Evolutionary conservation across 1,140 invertebrate species (phyloP), one percentile per base, ranked within the genome.

Genomic region (Cotesia glomerata): DNA sequence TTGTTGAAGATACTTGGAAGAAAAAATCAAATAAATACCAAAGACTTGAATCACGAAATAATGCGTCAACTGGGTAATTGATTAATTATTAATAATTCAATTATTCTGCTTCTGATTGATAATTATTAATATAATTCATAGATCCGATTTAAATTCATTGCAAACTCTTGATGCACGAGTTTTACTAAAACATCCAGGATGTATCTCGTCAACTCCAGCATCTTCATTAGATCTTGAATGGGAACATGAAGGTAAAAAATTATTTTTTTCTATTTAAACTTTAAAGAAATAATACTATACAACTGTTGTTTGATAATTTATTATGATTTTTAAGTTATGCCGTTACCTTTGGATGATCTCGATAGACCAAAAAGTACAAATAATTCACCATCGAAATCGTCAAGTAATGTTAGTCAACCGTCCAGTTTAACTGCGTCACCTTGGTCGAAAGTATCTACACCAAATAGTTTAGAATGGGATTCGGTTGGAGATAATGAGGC

Each of bases 201-300:
- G 79, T 11, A 65, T 84, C 49, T 84, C 85, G 39, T 88, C 88
- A 35, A 90, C 89, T 72, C 88, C 89, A 65, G 85, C 86, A 32
- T 90, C 88, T 67, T 90, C 89, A 5, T 76, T 90, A 56, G 90
- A 90, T 80, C 80, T 90, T 73, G 89, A 91, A 78, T 91, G 90
- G 90, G 90, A 90, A 81, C 88, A 90, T 75, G 89, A 91, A 85
- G 85, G 85, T 86, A 76, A 72, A 67, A n/a, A 5, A 4, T 52
- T 66, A 49, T 3, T 51, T 14, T 62, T 14, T 49, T 39, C 32
- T 71, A 61, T 54, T 64, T 13, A 66, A 4, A 16, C 5, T n/a
- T 52, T 14, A 11, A 54, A 65, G 34, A 36, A 34, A 14, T 5
- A 39, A 52, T 8, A 7, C 11, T n/a, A 59, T 58, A 45, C 11